Conservation (phyloP, 2,888 invertebrate genomes). For the Embidobia sp. region DNA sequence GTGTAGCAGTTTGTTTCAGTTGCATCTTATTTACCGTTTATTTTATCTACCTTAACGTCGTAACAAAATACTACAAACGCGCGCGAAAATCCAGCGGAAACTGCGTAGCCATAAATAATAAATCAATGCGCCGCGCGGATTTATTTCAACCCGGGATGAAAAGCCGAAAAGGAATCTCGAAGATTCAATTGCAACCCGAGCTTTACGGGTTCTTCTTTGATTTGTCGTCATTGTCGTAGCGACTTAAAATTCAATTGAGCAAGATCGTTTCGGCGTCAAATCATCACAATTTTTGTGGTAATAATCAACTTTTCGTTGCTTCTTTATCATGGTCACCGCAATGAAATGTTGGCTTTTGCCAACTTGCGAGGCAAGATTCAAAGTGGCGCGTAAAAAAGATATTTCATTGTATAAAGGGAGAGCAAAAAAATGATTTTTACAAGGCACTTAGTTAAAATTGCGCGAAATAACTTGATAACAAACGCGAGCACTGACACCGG, state of each 20-base stretch:
- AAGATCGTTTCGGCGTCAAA: conserved; percentile 13
- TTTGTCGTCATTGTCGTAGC: conserved; percentile 37
- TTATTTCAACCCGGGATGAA: conserved; percentile 33
- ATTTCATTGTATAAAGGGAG: no score
- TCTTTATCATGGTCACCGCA: conserved; percentile 2
- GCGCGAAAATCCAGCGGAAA: not conserved
- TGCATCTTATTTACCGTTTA: conserved; percentile 5
- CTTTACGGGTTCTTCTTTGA: conserved; percentile 27
- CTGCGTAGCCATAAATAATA: conserved; percentile 40
- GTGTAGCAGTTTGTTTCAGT: conserved; percentile 9
- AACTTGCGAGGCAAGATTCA: no score
- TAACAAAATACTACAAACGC: no score
- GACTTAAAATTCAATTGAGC: conserved; percentile 10
- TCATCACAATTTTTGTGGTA: conserved; percentile 7
- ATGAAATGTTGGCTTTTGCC: conserved; percentile 1
- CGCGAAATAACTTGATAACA: conserved; percentile 14
- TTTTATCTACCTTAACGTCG: conserved; percentile 23
- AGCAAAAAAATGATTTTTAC: conserved; percentile 1
- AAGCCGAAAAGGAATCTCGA: conserved; percentile 28
- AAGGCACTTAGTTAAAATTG: conserved; percentile 15
- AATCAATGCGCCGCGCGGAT: conserved; percentile 29
- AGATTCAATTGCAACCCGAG: conserved; percentile 31
- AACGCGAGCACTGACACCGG: conserved; percentile 1
- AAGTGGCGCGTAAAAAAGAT: no score
- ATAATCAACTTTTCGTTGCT: conserved; percentile 25